Base-by-base conservation (phyloP, 2,888 invertebrate genomes). In the Andrena marginata region DNA sequence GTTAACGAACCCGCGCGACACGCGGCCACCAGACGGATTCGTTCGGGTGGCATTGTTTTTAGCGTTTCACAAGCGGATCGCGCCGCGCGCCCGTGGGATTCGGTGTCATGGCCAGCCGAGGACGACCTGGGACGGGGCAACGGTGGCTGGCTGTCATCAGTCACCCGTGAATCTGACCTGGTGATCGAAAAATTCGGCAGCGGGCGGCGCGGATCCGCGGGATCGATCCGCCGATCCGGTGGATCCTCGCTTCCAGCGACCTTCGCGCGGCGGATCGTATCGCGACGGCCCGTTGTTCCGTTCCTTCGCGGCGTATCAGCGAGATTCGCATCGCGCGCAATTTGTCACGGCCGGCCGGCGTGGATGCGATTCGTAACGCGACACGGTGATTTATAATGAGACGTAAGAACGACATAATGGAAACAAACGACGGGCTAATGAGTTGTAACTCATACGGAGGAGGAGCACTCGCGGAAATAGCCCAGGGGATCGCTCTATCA, bases 151-250 rank as follows among this genome's bases (percentile, higher is more conserved):
- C 29, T 71, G 60, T 71, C 86, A 86, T 87, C 82, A 82, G 75
- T 87, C 87, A 87, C 69, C 49, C 16, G 26, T 33, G 64, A 68
- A 87, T 87, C 87, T 82, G 64, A 65, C 73, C 29, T 20, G 72
- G 81, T 67, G 65, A 84, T 87, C 84, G 80, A 78, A 80, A 80
- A 82, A 87, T 86, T 86, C 72, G 80, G 77, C 70, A 71, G 69
- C 74, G 29, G 48, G 73, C 71, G 7, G 3, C 64, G 77, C 67
- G 68, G 76, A 70, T 56, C 69, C 51, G 26, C 23, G 80, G 42
- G 42, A 77, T 83, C 76, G 83, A 74, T 69, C 74, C 33, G 8
- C 29, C 60, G 77, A 70, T 77, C 51, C 13, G 51, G 51, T 48
- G 65, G 71, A 65, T 73, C 60, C 56, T 51, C 29, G 62, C 65